A percentile compares a stretch with the other conserved stretches of the same genome.
Conservation (phyloP, 1,140 invertebrate species). For the Zaprionus davidi region DNA sequence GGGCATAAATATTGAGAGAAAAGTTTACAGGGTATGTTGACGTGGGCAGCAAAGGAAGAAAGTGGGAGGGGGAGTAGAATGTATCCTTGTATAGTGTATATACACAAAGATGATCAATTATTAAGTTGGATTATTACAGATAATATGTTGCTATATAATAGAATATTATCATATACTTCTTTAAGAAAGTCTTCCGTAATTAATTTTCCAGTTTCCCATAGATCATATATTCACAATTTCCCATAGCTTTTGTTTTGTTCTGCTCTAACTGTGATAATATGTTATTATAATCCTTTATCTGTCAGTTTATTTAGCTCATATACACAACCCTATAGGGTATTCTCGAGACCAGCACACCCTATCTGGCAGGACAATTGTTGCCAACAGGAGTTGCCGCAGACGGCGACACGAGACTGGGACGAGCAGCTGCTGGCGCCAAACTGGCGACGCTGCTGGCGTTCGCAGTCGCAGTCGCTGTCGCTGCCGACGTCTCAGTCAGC, state of each 20-base stretch:
- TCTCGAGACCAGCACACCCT: constrained; percentile 10
- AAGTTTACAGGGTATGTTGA: constrained; percentile 33
- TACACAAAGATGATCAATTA: too few species aligned
- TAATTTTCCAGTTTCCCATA: neutral
- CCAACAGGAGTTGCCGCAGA: constrained; percentile 55
- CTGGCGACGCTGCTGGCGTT: constrained; percentile 44
- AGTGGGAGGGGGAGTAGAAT: neutral
- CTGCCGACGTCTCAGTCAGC: constrained; percentile 19
- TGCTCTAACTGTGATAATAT: too few species aligned
- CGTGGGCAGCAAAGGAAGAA: constrained; percentile 23
- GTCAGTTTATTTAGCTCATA: neutral
- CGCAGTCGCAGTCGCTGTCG: constrained; percentile 13
- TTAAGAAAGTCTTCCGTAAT: neutral
- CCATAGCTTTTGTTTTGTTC: neutral
- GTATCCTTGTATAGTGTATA: too few species aligned
- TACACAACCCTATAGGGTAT: constrained; percentile 45
- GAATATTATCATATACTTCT: too few species aligned
- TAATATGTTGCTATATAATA: too few species aligned
- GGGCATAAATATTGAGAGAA: constrained; percentile 33
- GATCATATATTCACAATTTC: neutral
- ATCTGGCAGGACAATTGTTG: constrained; percentile 29
- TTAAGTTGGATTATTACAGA: too few species aligned
- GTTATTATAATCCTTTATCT: neutral
- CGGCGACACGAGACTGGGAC: constrained; percentile 17
- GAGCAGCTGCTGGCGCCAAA: constrained; percentile 54